Conservation (phyloP, 2,888 invertebrate genomes). For the Agriotes lineatus region DNA sequence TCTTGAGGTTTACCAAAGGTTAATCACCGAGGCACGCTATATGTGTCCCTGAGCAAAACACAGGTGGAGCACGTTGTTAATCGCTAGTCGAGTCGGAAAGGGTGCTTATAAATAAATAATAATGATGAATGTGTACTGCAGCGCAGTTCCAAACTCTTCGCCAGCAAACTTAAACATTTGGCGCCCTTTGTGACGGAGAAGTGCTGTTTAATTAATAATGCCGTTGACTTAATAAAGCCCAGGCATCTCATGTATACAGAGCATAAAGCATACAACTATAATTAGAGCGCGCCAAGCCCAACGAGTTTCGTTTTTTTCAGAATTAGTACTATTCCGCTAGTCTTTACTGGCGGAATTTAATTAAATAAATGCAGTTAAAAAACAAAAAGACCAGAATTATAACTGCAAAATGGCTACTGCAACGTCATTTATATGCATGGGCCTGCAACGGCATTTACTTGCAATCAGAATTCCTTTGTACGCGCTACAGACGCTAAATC, state of each 20-base stretch:
- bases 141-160: too few species aligned
- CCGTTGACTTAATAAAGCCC: neutral
- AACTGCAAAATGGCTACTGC: neutral
- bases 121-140: too few species aligned
- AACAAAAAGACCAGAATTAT: neutral
- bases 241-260: neutral
- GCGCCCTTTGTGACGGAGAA: too few species aligned
- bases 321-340: neutral
- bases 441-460: neutral
- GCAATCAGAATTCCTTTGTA: neutral
- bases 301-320: neutral
- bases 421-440: slow-evolving; percentile 10
- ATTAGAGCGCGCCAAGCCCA: neutral
- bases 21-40: neutral
- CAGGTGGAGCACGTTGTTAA: neutral
- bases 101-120: neutral
- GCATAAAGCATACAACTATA: neutral
- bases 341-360: slow-evolving; percentile 1
- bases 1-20: slow-evolving; percentile 10
- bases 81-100: neutral
- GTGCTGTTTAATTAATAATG: too few species aligned
- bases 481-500: neutral
- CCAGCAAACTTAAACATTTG: too few species aligned
- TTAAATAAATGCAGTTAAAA: slow-evolving; percentile 9
- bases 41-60: neutral